Evolutionary conservation across 1,140 invertebrate genomes (phyloP).

Genomic region (Yoshiicerus persimilis): DNA sequence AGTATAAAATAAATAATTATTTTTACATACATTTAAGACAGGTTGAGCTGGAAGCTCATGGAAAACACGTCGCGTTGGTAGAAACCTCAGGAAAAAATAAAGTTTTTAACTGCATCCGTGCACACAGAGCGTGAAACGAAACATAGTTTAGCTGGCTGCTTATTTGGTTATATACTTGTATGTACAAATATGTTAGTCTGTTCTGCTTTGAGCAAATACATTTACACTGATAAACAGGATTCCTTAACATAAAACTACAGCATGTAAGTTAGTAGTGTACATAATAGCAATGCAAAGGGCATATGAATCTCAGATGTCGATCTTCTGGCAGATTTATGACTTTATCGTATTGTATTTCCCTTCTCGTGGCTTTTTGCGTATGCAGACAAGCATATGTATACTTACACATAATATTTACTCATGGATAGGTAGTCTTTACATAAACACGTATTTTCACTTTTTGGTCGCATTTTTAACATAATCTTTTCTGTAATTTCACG

Average conservation of each 20-base stretch:
- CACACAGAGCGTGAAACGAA: background rate
- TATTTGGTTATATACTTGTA: background rate
- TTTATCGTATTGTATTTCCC: conserved; percentile 4
- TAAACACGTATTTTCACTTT: conserved; percentile 18
- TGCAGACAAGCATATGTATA: background rate
- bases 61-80: background rate
- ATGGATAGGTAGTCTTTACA: background rate
- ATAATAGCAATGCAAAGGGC: background rate
- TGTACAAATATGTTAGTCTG: background rate
- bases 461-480: background rate
- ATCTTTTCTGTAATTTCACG: conserved; percentile 15
- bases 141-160: background rate
- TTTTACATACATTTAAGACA: background rate
- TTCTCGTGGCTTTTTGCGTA: background rate
- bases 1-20: background rate
- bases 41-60: background rate
- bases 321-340: conserved; percentile 16
- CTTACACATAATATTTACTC: background rate
- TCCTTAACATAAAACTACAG: background rate
- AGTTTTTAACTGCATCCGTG: background rate
- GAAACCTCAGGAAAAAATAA: background rate
- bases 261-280: conserved; percentile 22
- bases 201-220: background rate
- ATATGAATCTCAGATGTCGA: conserved; percentile 9
- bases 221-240: background rate